phyloP scores from a whole-genome alignment of 2,797 vertebrate genomes.

The Bovichtus diacanthus region DNA sequence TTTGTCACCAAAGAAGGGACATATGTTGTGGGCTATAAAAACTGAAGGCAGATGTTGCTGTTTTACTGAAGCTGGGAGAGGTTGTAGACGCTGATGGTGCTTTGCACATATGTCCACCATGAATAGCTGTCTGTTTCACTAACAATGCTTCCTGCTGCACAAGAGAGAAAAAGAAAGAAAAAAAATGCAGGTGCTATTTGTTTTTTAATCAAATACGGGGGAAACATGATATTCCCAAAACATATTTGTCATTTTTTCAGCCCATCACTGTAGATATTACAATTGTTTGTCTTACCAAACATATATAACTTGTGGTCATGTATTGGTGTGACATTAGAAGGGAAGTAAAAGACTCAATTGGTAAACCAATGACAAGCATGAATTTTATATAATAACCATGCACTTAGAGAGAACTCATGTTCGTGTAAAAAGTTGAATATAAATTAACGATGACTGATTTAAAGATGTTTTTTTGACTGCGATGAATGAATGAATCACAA shows the following conservation, averaged over 20 bases:
- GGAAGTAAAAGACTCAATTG: background rate
- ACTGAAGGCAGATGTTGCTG: constrained; percentile 86
- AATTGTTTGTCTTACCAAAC: background rate
- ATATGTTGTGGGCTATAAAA: constrained; percentile 87
- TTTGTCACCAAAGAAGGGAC: constrained; percentile 82
- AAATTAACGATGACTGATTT: constrained; percentile 49
- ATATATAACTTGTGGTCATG: background rate
- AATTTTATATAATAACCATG: constrained; percentile 2
- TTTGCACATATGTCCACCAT: constrained; percentile 79
- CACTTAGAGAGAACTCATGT: background rate
- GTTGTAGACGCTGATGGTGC: constrained; percentile 74
- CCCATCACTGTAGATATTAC: background rate
- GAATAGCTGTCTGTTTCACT: constrained; percentile 76
- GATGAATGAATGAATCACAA: constrained; percentile 44
- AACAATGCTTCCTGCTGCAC: constrained; percentile 54
- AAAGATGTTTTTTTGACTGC: constrained; percentile 52
- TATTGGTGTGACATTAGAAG: background rate
- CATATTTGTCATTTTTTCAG: background rate
- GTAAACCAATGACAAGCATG: background rate
- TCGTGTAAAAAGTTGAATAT: constrained; percentile 37
- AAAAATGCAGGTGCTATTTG: constrained; percentile 46
- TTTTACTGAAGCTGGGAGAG: constrained; percentile 82
- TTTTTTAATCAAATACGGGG: constrained; percentile 22
- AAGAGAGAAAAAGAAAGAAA: constrained; percentile 24
- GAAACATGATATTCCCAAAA: constrained; percentile 22